These are phyloP conservation scores for Geodia barretti DNA, from an alignment of 37 sponge, comb jelly and placozoan genomes.

Conservation along the genomic window DNA sequence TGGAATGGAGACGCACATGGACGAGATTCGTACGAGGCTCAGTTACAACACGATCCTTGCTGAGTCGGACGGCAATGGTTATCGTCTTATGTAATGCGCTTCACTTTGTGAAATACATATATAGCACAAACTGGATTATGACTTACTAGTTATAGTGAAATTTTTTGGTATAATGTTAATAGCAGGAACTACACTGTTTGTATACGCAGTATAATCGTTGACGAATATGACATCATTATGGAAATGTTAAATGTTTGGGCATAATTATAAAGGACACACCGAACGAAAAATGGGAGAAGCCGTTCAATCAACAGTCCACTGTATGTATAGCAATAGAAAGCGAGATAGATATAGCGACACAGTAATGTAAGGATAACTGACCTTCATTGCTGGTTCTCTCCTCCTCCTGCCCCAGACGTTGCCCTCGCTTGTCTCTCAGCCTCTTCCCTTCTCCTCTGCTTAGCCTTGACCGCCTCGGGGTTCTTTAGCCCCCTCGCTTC, in stretches of 20 bases:
- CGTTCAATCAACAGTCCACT: conserved; percentile 10
- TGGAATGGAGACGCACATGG: conserved; percentile 15
- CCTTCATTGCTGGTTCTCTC: not conserved
- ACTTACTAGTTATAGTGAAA: too few species aligned
- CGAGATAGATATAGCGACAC: not conserved
- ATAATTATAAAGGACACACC: not conserved
- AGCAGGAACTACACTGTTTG: not conserved
- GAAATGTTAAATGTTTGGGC: not conserved
- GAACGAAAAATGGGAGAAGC: not conserved
- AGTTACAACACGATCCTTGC: not conserved
- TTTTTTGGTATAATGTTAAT: not conserved
- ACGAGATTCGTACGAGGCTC: conserved; percentile 9
- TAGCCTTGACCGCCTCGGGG: conserved; percentile 67
- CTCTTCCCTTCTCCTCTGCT: conserved; percentile 71
- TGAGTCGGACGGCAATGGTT: too few species aligned
- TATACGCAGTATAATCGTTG: too few species aligned
- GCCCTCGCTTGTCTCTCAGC: conserved; percentile 48
- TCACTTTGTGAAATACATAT: too few species aligned
- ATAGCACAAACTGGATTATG: too few species aligned
- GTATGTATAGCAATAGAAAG: not conserved
- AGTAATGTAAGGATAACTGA: not conserved
- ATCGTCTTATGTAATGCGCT: too few species aligned
- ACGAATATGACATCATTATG: too few species aligned
- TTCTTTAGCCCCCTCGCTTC: conserved; percentile 66
- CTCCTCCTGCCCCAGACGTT: too few species aligned